These are phyloP conservation scores for Hyperopisus bebe DNA, from an alignment of 2,113 vertebrate species.

Conservation along the genomic window DNA sequence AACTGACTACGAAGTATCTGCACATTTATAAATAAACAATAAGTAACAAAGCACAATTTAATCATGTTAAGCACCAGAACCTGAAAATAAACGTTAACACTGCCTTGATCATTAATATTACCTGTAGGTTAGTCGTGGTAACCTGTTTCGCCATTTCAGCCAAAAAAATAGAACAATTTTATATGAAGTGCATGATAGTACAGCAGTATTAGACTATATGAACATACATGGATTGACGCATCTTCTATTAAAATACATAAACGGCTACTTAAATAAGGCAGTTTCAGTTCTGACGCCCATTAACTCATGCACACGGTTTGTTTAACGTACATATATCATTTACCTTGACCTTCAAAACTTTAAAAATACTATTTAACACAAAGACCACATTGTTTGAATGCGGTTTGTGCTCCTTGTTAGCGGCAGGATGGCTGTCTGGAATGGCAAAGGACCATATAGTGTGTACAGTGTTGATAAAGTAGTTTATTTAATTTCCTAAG, in stretches of 20 bases:
- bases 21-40: neutral
- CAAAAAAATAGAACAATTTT: neutral
- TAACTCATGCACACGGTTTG: neutral
- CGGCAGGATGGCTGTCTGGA: neutral
- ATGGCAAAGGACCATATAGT: neutral
- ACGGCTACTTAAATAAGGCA: neutral
- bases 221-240: neutral
- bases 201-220: neutral
- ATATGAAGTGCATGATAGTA: neutral
- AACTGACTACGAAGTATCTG: neutral
- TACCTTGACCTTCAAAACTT: neutral
- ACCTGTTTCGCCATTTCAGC: neutral
- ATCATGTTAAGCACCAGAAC: neutral
- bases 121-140: neutral
- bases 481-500: neutral
- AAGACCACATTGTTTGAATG: neutral
- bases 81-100: neutral
- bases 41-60: neutral
- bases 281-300: neutral
- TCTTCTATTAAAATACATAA: neutral
- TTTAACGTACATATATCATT: neutral
- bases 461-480: neutral
- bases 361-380: neutral
- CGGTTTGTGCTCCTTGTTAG: neutral
- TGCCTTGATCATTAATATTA: neutral